Percentiles rank a stretch among this genome's conserved stretches.
phyloP scores from a whole-genome alignment of 37 sponge, comb jelly and placozoan genomes.

The Diacarnus erythraeanus region DNA sequence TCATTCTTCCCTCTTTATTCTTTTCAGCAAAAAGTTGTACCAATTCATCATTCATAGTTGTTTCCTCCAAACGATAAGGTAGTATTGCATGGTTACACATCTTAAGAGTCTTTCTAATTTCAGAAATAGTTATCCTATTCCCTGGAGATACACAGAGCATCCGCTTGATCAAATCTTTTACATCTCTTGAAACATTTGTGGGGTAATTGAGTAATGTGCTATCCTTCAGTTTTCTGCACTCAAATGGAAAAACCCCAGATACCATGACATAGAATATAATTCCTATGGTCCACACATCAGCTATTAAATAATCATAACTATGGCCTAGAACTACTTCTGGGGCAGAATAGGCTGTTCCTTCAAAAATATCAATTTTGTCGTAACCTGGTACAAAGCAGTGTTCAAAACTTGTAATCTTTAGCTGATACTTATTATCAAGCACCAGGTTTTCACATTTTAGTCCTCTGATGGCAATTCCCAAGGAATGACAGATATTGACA shows the following conservation, averaged over 20 bases:
- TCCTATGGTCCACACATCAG: conserved; percentile 6
- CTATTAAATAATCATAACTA: not conserved
- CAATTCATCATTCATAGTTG: too few species aligned
- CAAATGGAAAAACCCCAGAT: not conserved
- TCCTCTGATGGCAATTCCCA: not conserved
- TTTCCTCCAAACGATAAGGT: too few species aligned
- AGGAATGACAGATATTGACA: not conserved
- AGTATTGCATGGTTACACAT: too few species aligned
- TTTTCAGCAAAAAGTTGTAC: too few species aligned
- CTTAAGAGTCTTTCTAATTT: too few species aligned
- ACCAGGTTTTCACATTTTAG: not conserved
- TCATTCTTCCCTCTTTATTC: too few species aligned
- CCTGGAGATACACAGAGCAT: too few species aligned
- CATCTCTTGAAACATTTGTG: too few species aligned
- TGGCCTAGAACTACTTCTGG: not conserved
- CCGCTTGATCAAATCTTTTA: too few species aligned
- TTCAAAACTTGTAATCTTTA: not conserved
- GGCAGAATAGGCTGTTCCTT: not conserved
- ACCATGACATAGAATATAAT: not conserved
- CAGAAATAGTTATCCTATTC: too few species aligned
- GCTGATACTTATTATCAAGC: not conserved
- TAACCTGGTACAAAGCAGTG: not conserved
- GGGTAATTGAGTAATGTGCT: too few species aligned
- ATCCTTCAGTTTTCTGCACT: too few species aligned
- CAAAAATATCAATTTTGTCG: not conserved